Base-by-base conservation (phyloP, 2,888 invertebrate species). In the Sicus ferrugineus region DNA sequence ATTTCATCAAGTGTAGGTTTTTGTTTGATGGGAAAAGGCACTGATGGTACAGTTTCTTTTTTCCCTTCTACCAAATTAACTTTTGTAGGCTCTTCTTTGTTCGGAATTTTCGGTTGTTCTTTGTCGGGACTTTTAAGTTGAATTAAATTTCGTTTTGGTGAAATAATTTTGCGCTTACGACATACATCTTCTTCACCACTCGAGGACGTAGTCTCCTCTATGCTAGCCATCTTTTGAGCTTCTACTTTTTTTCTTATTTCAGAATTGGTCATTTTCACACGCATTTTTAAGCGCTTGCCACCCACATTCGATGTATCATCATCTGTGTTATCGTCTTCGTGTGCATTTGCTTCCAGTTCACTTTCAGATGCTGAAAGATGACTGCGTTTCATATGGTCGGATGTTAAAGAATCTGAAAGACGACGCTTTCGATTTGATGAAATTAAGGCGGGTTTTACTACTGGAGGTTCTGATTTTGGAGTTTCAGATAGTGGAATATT, bases 261-360 rank as follows among this genome's bases (percentile, higher is more conserved):
- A 0, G 77, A 73, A 65, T 83, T 81, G 0, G 79, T 72, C 14
- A 78, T 71, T 72, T 84, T 85, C 0, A 76, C 76, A 7, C 85
- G 77, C 79, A 85, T 84, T 73, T 85, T 85, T 2, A 80, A 73
- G 2, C 85, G 79, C 58, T 85, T 85, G 0, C 84, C 85, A 0
- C 84, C 85, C 23, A 84, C 76, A 73, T 83, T 82, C 50, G 78
- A 71, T 4, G 80, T 80, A n/a, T 78, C 78, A 14, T 76, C 71
- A 0, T 77, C 76, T 5, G 70, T 70, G 7, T 58, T 48, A 34
- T 65, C 71, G 9, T n/a, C 58, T 14, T 87, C 87, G 76, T 89
- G 89, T 0, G 87, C 86, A 69, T 80, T 80, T 0, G 75, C 70
- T 26, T 85, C 84, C 11, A 80, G 72, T 63, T 85, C 84, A 71